Evolutionary conservation across 2,797 vertebrate species (phyloP).

Genomic region (Arnoldichthys spilopterus): DNA sequence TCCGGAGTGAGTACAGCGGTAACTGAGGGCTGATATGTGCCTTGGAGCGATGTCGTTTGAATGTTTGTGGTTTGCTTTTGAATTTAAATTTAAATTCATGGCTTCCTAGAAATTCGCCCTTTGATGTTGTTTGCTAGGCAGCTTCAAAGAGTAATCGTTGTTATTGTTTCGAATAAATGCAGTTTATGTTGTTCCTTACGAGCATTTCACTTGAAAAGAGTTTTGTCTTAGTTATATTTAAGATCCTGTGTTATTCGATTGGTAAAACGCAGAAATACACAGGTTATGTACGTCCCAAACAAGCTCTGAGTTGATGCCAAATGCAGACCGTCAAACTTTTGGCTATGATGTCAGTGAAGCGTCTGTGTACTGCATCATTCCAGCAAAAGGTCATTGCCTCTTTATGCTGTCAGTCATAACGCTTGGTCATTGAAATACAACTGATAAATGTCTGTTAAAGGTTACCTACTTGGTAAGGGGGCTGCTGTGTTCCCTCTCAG

Average conservation of each 20-base stretch:
- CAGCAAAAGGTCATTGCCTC: slow-evolving; percentile 54
- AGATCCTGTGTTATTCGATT: too few relatives aligned
- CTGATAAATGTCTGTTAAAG: slow-evolving; percentile 50
- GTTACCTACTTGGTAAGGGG: slow-evolving; percentile 46
- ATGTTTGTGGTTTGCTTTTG: background rate
- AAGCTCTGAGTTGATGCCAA: slow-evolving; percentile 17
- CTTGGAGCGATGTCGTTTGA: background rate
- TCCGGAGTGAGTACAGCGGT: background rate
- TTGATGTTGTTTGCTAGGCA: too few relatives aligned
- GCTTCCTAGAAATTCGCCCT: too few relatives aligned
- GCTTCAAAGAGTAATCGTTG: too few relatives aligned
- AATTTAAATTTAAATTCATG: background rate
- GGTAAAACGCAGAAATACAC: too few relatives aligned
- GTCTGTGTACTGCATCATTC: slow-evolving; percentile 37
- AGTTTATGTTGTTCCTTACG: too few relatives aligned
- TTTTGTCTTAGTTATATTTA: too few relatives aligned
- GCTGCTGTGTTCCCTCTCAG: slow-evolving; percentile 29
- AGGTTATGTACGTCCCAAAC: background rate
- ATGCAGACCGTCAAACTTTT: slow-evolving; percentile 41
- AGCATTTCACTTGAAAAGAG: too few relatives aligned
- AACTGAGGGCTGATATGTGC: background rate
- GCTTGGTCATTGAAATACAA: slow-evolving; percentile 47
- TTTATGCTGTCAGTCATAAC: slow-evolving; percentile 40
- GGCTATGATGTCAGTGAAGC: slow-evolving; percentile 15
- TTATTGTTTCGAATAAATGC: too few relatives aligned